Conservation (phyloP, 2,797 vertebrate genomes). For the Gymnocypris eckloni region DNA sequence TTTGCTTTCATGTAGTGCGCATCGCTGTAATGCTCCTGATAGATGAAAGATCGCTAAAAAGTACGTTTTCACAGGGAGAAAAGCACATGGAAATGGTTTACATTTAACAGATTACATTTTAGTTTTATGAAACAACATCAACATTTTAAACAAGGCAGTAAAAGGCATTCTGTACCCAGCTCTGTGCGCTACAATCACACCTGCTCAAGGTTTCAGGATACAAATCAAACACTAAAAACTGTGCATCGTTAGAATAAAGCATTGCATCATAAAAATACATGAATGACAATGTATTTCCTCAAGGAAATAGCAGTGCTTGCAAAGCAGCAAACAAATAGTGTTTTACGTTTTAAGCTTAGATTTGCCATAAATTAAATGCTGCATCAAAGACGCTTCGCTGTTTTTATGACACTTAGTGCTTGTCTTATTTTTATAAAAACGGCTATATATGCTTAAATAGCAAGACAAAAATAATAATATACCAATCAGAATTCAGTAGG, state of each 20-base stretch:
- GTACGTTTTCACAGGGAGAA: conserved; percentile 14
- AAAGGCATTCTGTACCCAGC: background rate
- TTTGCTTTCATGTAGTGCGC: conserved; percentile 64
- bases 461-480: background rate
- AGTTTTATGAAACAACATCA: background rate
- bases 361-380: background rate
- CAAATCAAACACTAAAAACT: conserved; percentile 1
- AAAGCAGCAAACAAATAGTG: conserved; percentile 11
- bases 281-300: background rate
- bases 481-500: background rate
- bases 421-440: background rate
- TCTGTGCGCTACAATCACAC: background rate
- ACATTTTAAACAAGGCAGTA: background rate
- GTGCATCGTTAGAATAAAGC: conserved; percentile 12
- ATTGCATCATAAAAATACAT: background rate
- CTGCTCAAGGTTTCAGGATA: background rate
- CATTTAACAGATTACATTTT: conserved; percentile 1
- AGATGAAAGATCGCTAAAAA: conserved; percentile 64
- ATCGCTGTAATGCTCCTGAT: conserved; percentile 65
- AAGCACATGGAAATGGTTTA: conserved; percentile 1
- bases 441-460: background rate
- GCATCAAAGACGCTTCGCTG: conserved; percentile 5
- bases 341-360: conserved; percentile 6
- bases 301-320: conserved; percentile 33
- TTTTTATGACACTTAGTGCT: background rate